These are phyloP conservation scores for Drosophila siamana DNA, from an alignment of 2,888 invertebrate species.

Conservation along the genomic window DNA sequence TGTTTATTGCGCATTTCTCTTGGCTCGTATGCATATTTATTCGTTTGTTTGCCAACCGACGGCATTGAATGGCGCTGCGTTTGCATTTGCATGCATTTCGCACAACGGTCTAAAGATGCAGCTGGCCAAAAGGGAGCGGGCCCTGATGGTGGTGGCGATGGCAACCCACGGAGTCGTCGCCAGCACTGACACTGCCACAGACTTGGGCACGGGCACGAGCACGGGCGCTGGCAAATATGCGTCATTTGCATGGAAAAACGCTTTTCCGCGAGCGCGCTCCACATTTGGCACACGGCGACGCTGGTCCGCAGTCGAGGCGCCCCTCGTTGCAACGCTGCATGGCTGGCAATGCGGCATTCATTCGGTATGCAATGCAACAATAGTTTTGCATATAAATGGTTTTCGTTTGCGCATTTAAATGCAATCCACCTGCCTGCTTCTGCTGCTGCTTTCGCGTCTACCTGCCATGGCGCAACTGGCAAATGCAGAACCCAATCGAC, in stretches of 20 bases:
- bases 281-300: constrained; percentile 50
- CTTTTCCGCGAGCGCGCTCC: constrained; percentile 51
- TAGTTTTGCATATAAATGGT: constrained; percentile 84
- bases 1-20: constrained; percentile 77
- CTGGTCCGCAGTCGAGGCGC: no score
- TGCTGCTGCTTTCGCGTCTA: constrained; percentile 2
- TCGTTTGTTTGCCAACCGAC: constrained; percentile 70
- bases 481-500: constrained; percentile 59
- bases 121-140: constrained; percentile 17
- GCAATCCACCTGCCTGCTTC: constrained; percentile 61
- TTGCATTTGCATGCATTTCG: constrained; percentile 79
- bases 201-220: constrained; percentile 4
- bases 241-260: constrained; percentile 83
- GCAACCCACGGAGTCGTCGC: constrained; percentile 6
- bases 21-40: constrained; percentile 73
- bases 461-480: constrained; percentile 21
- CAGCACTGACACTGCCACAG: constrained; percentile 2
- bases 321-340: constrained; percentile 1
- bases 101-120: constrained; percentile 73
- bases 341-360: constrained; percentile 66
- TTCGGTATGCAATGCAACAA: constrained; percentile 82
- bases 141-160: not conserved
- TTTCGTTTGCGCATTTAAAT: constrained; percentile 83
- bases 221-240: constrained; percentile 68
- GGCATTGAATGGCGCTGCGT: constrained; percentile 70